Base-by-base conservation (phyloP, 2,113 vertebrate genomes). In the Strix uralensis region DNA sequence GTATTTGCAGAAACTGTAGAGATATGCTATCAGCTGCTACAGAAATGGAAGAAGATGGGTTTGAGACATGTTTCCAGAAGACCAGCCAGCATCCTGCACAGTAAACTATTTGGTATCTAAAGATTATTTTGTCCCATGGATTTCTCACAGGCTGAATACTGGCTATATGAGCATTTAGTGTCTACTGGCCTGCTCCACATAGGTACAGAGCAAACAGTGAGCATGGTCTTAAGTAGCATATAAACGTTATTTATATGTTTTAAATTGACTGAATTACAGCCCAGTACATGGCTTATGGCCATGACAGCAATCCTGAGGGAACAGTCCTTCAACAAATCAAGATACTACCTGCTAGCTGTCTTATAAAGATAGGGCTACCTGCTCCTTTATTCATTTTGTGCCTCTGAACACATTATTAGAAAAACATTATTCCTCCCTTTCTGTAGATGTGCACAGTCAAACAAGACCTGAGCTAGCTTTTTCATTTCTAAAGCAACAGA, bases 361-460 rank as follows among this genome's bases (percentile, higher is more conserved):
- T 81, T 83, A 78, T 86, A 90, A 94, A 94, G 67, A 92, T 83
- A 86, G 70, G 81, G 52, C 52, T 63, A 90, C 62, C 74, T 91
- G n/a, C 34, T 94, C 70, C 47, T 90, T 85, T 91, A 96, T 91
- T 87, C 36, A 85, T 90, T 89, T 93, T 2, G 1, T 91, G 66
- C 54, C 78, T 96, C 87, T 87, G 84, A 92, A 90, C 90, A 90
- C 55, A 57, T 75, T 92, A 75, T 93, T 77, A 94, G 71, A 72
- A 95, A 96, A 96, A 87, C 52, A 65, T 94, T 93, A 93, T 90
- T 96, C 79, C 74, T 91, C 66, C 62, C 46, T 85, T 93, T 93
- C 65, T 75, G 61, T 51, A 80, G 78, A 72, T 21, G 27, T 36
- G 34, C 34, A 65, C 12, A 90, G 61, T 67, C 77, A 89, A 92